Percentiles rank a stretch among this genome's conserved stretches.
Evolutionary conservation across 2,797 vertebrate species (phyloP).

Genomic region (Coilia nasus): DNA sequence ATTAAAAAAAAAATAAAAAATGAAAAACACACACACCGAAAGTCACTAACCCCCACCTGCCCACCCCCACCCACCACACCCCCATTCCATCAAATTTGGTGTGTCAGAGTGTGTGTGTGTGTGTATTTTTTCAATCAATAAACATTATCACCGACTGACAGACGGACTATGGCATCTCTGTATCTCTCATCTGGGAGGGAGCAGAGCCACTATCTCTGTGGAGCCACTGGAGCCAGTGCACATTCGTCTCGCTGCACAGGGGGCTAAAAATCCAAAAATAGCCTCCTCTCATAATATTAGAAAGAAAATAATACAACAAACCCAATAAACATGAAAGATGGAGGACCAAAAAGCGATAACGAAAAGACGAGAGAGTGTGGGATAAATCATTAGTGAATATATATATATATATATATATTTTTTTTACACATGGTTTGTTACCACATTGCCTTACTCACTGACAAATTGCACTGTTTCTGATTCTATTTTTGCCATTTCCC

Average conservation of each 20-base stretch:
- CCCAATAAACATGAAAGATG: conserved; percentile 21
- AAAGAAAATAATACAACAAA: background rate
- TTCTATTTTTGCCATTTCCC: background rate
- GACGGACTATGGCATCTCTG: conserved; percentile 75
- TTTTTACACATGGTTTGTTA: background rate
- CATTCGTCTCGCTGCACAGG: conserved; percentile 36
- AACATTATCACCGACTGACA: conserved; percentile 82
- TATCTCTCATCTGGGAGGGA: conserved; percentile 70
- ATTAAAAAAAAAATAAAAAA: background rate
- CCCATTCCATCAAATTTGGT: conserved; percentile 75
- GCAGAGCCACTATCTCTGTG: conserved; percentile 69
- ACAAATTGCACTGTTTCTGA: background rate
- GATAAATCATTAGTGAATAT: background rate
- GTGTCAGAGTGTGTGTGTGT: conserved; percentile 33
- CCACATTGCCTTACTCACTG: background rate
- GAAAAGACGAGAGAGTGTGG: background rate
- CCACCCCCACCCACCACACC: conserved; percentile 34
- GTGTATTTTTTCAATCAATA: conserved; percentile 75
- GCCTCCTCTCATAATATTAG: background rate
- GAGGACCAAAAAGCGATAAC: background rate
- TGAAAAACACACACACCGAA: background rate
- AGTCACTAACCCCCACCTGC: conserved; percentile 26
- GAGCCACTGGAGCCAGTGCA: conserved; percentile 48
- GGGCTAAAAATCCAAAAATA: background rate
- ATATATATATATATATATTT: too few species aligned